phyloP scores from a whole-genome alignment of 1,140 invertebrate genomes.

The Cyrtorhinus lividipennis region DNA sequence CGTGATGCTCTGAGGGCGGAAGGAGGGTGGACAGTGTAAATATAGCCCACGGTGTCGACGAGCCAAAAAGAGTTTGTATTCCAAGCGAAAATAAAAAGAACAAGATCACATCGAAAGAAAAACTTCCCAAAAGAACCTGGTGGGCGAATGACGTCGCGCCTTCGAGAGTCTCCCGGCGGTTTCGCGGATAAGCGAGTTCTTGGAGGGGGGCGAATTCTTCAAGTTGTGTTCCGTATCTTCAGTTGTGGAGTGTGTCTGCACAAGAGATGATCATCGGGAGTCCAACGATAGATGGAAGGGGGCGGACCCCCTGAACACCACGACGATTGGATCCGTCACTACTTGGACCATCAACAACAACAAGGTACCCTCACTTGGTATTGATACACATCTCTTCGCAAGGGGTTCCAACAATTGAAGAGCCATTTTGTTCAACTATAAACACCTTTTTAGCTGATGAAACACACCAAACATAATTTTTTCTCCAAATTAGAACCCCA shows the following conservation, averaged over 20 bases:
- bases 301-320: constrained; percentile 1
- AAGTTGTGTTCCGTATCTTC: not conserved
- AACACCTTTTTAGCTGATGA: too few species aligned
- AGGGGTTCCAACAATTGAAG: too few species aligned
- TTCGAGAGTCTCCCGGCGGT: not conserved
- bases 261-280: constrained; percentile 2
- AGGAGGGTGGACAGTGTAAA: not conserved
- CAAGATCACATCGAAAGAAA: not conserved
- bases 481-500: too few species aligned
- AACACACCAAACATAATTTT: too few species aligned
- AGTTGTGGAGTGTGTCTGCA: constrained; percentile 2
- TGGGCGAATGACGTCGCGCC: not conserved
- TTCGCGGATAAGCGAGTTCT: not conserved
- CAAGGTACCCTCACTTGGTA: too few species aligned
- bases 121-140: not conserved
- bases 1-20: not conserved
- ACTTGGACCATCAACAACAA: not conserved
- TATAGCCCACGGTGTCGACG: not conserved
- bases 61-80: not conserved
- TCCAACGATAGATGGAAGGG: not conserved
- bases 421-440: too few species aligned
- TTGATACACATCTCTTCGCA: too few species aligned
- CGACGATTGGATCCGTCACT: constrained; percentile 6
- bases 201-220: not conserved
- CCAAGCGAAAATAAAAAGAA: too few species aligned